Percentiles rank a stretch among this genome's conserved stretches.
Evolutionary conservation across 2,888 invertebrate species (phyloP).

Genomic region (Drosophila multiciliata): DNA sequence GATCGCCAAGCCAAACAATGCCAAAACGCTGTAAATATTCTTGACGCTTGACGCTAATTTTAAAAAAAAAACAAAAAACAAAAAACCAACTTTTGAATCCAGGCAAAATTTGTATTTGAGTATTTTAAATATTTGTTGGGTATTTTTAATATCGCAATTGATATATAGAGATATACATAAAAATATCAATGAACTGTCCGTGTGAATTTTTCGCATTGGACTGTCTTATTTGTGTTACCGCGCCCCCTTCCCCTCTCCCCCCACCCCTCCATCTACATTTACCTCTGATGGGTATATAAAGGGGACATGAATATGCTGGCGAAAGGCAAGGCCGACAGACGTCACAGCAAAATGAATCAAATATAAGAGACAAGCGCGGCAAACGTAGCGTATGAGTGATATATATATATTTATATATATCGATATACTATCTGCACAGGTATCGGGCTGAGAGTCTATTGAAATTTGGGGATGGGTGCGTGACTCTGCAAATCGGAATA

Average conservation of each 20-base stretch:
- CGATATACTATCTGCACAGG: slow-evolving; percentile 24
- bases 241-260: background rate
- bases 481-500: slow-evolving; percentile 25
- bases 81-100: slow-evolving; percentile 16
- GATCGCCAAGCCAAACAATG: slow-evolving; percentile 40
- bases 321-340: slow-evolving; percentile 67
- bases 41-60: slow-evolving; percentile 62
- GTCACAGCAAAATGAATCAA: slow-evolving; percentile 54
- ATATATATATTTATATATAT: background rate
- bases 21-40: slow-evolving; percentile 64
- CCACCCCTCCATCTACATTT: background rate
- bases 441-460: slow-evolving; percentile 28
- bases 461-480: slow-evolving; percentile 52
- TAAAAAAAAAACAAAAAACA: slow-evolving; percentile 8
- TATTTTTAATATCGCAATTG: slow-evolving; percentile 6
- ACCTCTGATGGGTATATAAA: background rate
- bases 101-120: slow-evolving; percentile 9
- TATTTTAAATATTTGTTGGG: slow-evolving; percentile 10
- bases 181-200: slow-evolving; percentile 36
- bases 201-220: slow-evolving; percentile 45
- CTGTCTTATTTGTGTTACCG: slow-evolving; percentile 19
- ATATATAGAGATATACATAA: slow-evolving; percentile 9
- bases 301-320: slow-evolving; percentile 28
- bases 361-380: slow-evolving; percentile 50
- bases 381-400: slow-evolving; percentile 72